Conservation (phyloP, 1,140 invertebrate species). For the Ceratoteleas bidentatus region DNA sequence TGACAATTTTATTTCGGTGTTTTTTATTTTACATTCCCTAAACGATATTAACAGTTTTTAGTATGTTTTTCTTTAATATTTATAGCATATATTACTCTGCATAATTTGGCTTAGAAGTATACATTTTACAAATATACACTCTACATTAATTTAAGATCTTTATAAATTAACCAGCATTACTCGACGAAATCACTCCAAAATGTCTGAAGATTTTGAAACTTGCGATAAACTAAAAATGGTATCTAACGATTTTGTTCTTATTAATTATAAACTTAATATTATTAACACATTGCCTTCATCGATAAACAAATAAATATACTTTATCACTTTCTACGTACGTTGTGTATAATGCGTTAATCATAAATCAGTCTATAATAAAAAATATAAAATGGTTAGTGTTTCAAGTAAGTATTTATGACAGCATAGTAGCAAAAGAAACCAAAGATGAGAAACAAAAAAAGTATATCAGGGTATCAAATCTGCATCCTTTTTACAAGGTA, state of each 20-base stretch:
- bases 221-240: neutral
- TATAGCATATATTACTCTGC: no score
- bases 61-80: no score
- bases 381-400: constrained; percentile 1
- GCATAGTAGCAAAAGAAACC: neutral
- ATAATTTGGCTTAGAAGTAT: neutral
- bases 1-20: no score
- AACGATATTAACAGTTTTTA: no score
- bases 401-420: neutral
- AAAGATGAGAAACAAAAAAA: neutral
- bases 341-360: neutral
- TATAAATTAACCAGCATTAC: neutral
- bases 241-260: neutral
- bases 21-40: no score
- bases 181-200: neutral
- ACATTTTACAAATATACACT: neutral
- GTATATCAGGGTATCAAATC: no score
- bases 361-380: constrained; percentile 1
- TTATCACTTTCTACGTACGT: no score
- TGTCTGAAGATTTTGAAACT: neutral
- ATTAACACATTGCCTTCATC: no score
- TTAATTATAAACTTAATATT: neutral
- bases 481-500: no score
- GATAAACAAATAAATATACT: no score
- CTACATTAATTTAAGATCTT: neutral